A percentile compares a stretch with the other conserved stretches of the same genome.
Conservation (phyloP, 2,797 vertebrate genomes). For the Brachyalestes nurse region DNA sequence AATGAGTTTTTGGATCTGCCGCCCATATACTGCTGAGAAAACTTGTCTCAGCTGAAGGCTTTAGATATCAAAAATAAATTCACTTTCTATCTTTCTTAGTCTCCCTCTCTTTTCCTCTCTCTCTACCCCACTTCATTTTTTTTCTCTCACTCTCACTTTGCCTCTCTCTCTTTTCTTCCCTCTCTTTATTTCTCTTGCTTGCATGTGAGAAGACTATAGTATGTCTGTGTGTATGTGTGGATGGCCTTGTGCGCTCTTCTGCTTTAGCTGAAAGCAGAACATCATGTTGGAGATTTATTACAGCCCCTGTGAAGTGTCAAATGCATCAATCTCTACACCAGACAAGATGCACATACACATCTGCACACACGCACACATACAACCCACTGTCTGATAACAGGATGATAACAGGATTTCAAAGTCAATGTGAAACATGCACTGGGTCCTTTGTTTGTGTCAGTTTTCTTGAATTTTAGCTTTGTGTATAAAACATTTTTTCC, state of each 20-base stretch:
- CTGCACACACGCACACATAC: conserved; percentile 18
- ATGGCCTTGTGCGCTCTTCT: conserved; percentile 36
- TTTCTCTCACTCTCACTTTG: not conserved
- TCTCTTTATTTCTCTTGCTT: not conserved
- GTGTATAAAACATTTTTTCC: conserved; percentile 4
- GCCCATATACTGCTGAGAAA: conserved; percentile 35
- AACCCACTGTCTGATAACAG: conserved; percentile 1
- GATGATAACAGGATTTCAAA: conserved; percentile 19
- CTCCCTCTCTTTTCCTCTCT: not conserved
- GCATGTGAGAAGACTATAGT: too few species aligned
- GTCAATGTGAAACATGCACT: conserved; percentile 1
- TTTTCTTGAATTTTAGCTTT: not conserved
- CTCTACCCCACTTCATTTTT: not conserved
- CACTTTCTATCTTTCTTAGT: not conserved
- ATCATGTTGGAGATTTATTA: conserved; percentile 65
- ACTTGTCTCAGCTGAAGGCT: conserved; percentile 36
- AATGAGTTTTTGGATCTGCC: conserved; percentile 57
- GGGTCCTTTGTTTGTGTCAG: not conserved
- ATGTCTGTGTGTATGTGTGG: not conserved
- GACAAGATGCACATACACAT: conserved; percentile 19
- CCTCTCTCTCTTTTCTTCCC: not conserved
- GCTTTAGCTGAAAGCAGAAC: conserved; percentile 60
- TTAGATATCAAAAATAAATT: conserved; percentile 37
- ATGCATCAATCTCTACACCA: conserved; percentile 50
- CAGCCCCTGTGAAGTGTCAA: conserved; percentile 65